Conservation (phyloP, 2,113 vertebrate species). For the Scopus umbretta region DNA sequence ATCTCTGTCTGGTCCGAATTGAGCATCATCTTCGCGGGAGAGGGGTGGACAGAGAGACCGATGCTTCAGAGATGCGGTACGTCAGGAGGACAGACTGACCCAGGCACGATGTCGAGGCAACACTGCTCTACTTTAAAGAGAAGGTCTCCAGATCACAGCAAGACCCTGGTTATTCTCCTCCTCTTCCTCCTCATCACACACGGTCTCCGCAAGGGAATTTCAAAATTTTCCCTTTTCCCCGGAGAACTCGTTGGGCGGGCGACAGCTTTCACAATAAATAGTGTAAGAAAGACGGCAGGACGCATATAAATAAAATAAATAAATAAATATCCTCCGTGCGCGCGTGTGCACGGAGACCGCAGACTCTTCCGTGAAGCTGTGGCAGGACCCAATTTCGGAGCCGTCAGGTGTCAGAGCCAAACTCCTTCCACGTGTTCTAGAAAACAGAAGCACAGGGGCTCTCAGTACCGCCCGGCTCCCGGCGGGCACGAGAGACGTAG, state of each 20-base stretch:
- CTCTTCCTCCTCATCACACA: conserved; percentile 25
- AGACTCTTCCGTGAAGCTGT: not conserved
- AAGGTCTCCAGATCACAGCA: not conserved
- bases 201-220: not conserved
- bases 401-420: not conserved
- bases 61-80: not conserved
- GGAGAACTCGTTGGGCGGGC: accelerated
- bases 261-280: not conserved
- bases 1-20: conserved; percentile 72
- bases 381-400: not conserved
- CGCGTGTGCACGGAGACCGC: accelerated
- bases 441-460: not conserved
- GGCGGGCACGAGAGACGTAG: not conserved
- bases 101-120: accelerated
- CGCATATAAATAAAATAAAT: not conserved
- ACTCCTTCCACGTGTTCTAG: not conserved
- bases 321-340: not conserved
- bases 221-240: not conserved
- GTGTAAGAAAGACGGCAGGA: accelerated
- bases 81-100: not conserved
- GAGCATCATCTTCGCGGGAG: conserved; percentile 63
- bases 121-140: not conserved
- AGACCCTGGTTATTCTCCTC: not conserved
- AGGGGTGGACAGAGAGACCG: not conserved
- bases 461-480: not conserved